Percentiles rank a stretch among this genome's conserved stretches.
These are phyloP conservation scores for Neopipo cinnamomea DNA, from an alignment of 2,113 vertebrate genomes.

Conservation along the genomic window DNA sequence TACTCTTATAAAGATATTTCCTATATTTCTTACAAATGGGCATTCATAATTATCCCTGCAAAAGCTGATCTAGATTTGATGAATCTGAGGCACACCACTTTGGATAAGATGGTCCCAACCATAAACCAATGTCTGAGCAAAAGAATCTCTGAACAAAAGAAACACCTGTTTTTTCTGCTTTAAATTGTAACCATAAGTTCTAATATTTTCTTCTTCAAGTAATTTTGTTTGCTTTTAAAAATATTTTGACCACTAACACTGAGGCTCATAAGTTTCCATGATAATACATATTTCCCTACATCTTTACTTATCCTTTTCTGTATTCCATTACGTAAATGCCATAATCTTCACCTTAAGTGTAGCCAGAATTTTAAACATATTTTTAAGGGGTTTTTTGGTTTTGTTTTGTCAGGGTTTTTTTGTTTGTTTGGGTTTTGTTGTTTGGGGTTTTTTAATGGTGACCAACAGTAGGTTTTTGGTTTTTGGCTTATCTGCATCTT, in stretches of 20 bases:
- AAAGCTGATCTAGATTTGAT: neutral
- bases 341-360: neutral
- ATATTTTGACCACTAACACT: rapidly evolving
- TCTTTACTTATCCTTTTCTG: neutral
- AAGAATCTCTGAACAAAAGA: neutral
- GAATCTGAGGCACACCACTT: neutral
- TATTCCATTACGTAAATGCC: neutral
- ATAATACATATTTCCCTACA: neutral
- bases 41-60: neutral
- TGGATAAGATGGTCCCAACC: neutral
- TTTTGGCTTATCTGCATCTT: neutral
- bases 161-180: neutral
- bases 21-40: neutral
- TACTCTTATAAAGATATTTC: neutral
- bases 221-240: neutral
- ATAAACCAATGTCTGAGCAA: neutral
- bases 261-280: neutral
- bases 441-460: neutral
- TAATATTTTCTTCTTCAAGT: neutral
- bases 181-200: neutral
- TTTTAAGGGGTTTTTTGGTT: neutral
- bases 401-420: neutral
- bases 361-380: neutral
- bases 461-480: neutral
- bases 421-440: neutral